Evolutionary conservation across 1,140 invertebrate species (phyloP).

Genomic region (Penaeus indicus): DNA sequence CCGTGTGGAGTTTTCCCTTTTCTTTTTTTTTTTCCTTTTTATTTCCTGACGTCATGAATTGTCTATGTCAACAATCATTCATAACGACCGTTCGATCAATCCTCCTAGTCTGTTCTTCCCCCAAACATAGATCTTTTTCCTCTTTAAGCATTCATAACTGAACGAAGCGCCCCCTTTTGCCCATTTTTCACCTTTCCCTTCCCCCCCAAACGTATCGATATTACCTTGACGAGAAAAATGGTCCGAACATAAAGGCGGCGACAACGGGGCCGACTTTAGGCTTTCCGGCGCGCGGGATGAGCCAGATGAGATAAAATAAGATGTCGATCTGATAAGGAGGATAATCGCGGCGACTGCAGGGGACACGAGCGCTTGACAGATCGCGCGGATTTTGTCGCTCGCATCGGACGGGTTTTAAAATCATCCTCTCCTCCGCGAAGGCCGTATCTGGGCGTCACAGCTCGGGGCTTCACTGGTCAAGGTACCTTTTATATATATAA

Average conservation of each 20-base stretch:
- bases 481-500: too few species aligned
- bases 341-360: conserved; percentile 60
- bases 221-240: too few species aligned
- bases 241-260: neutral
- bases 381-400: neutral
- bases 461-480: too few species aligned
- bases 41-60: conserved; percentile 4
- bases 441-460: too few species aligned
- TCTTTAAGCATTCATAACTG: too few species aligned
- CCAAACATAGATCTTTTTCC: too few species aligned
- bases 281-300: conserved; percentile 46
- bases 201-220: neutral
- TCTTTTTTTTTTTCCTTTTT: neutral
- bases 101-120: too few species aligned
- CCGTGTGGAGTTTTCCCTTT: conserved; percentile 19
- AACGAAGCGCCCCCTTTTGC: too few species aligned
- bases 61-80: conserved; percentile 32
- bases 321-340: conserved; percentile 59
- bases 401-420: conserved; percentile 35
- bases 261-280: conserved; percentile 44
- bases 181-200: too few species aligned
- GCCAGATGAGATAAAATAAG: conserved; percentile 63
- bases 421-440: neutral
- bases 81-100: neutral
- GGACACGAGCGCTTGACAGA: conserved; percentile 25